Percentiles rank a stretch among this genome's conserved stretches.
Conservation (phyloP, 2,113 vertebrate species). For the Panthera tigris region DNA sequence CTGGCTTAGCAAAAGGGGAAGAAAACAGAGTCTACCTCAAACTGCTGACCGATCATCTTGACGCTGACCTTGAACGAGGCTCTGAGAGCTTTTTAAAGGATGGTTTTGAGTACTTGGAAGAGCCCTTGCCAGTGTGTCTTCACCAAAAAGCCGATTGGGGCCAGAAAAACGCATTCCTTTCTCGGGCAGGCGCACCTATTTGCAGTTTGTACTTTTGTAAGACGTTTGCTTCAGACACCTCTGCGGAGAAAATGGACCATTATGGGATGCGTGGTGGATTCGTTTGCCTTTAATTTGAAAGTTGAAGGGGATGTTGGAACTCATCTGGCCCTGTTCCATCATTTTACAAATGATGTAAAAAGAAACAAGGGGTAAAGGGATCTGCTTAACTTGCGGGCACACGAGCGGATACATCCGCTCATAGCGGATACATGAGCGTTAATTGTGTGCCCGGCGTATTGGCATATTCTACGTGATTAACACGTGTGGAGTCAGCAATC, state of each 20-base stretch:
- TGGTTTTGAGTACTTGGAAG: neutral
- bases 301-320: neutral
- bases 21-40: neutral
- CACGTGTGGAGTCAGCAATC: neutral
- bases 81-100: neutral
- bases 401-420: too few species aligned
- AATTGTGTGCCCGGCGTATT: neutral
- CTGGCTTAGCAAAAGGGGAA: neutral
- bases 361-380: neutral
- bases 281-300: neutral
- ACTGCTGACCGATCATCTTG: neutral
- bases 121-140: neutral
- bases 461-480: neutral
- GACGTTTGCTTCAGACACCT: neutral
- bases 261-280: neutral
- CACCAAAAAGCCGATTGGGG: neutral
- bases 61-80: neutral
- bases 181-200: neutral
- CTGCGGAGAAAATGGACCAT: neutral
- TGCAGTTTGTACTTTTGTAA: neutral
- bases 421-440: neutral
- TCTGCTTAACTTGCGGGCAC: neutral
- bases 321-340: neutral
- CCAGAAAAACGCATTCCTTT: neutral
- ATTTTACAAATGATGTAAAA: neutral